Evolutionary conservation across 2,888 invertebrate species (phyloP), one percentile per base, ranked within the genome.

Genomic region (Germaria angustata): DNA sequence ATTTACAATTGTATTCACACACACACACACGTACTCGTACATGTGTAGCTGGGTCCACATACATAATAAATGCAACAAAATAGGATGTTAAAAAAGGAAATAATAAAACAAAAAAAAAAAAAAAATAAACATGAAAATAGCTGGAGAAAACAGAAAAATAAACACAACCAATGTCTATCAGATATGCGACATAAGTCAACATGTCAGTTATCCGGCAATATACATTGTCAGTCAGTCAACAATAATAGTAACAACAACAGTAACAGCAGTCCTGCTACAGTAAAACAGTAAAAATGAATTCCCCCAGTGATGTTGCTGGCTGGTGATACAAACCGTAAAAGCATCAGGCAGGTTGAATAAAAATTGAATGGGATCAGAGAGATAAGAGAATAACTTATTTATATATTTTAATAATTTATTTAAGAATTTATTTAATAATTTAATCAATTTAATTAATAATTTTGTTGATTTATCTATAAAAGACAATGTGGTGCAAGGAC

Each of bases 161-260:
- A 76, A 59, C 39, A 76, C 39, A 71, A 78, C 78, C 69, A 78
- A 78, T 49, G 78, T 78, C 78, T 78, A 78, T 78, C 79, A 69
- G 73, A 81, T 76, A 80, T 82, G 83, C 83, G 83, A 84, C 83
- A 76, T 73, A 79, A 79, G 83, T 84, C 84, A 84, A 81, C 80
- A 79, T 84, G 84, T 81, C 80, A 84, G 73, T 78, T 84, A 77
- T 69, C 59, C 84, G 80, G 77, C 80, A 81, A 81, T 84, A 75
- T 76, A 71, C 69, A 75, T 79, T 82, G 79, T 79, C 79, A 73
- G 73, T 78, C 73, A 75, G 79, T 82, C 65, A 82, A 69, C 75
- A 79, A 72, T 76, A 71, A 75, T 49, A 44, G 49, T 76, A 53
- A 22, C 41, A 72, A 61, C 20, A 71, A 44, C n/a, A 41, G 20